A percentile compares a stretch with the other conserved stretches of the same genome.
Evolutionary conservation across 2,888 invertebrate genomes (phyloP).

Genomic region (Thereva unica): DNA sequence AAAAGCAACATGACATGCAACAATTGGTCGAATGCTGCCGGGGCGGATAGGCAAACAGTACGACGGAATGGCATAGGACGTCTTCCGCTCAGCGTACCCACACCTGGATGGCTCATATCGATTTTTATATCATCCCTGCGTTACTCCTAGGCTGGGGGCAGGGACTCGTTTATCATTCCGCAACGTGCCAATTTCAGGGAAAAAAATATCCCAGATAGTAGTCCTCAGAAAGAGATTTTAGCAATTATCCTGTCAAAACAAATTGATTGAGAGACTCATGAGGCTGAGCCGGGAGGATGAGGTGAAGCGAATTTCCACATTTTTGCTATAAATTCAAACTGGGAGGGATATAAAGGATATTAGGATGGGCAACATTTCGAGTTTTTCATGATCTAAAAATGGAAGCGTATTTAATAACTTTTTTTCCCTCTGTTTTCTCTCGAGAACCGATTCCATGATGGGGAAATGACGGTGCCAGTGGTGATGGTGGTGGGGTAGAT

Average conservation of each 20-base stretch:
- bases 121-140: conserved; percentile 5
- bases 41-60: neutral
- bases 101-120: neutral
- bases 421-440: no score
- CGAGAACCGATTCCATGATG: no score
- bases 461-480: no score
- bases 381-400: no score
- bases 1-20: neutral
- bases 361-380: no score
- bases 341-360: no score
- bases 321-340: no score
- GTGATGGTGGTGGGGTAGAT: no score
- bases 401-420: no score
- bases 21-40: conserved; percentile 8
- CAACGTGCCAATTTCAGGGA: neutral
- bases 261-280: no score
- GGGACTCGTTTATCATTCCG: neutral
- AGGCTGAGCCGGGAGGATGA: no score
- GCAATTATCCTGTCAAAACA: conserved; percentile 13
- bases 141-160: neutral
- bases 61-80: neutral
- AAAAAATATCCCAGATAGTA: neutral
- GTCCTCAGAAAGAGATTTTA: conserved; percentile 6
- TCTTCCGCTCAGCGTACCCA: neutral
- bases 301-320: no score